These are phyloP conservation scores for Styela plicata DNA, from an alignment of 23 tunicate species.

Conservation along the genomic window DNA sequence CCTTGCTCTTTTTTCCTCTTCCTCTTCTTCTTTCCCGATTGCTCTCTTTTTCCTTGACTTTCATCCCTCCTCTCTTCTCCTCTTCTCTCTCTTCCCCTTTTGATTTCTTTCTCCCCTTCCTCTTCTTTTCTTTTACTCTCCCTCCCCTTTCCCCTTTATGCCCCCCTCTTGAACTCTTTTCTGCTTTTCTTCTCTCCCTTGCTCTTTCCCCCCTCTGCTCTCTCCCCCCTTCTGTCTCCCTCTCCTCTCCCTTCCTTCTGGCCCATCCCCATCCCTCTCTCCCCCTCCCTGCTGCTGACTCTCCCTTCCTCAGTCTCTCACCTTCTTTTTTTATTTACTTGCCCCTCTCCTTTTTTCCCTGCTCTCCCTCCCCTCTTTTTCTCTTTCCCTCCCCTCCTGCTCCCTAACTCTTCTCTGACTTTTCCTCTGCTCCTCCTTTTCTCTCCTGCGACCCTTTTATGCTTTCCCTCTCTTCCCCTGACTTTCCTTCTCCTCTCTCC, in stretches of 20 bases:
- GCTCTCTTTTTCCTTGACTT: too few species aligned
- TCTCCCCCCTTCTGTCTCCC: not conserved
- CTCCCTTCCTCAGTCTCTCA: not conserved
- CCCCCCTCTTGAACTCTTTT: not conserved
- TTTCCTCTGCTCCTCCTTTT: too few species aligned
- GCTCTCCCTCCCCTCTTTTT: not conserved
- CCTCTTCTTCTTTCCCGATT: too few species aligned
- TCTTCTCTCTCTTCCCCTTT: not conserved
- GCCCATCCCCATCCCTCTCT: not conserved
- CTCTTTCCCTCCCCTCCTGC: not conserved
- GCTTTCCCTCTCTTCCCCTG: too few species aligned
- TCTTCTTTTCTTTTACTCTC: not conserved
- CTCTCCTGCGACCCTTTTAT: too few species aligned
- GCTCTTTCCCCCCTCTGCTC: not conserved
- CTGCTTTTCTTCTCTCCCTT: not conserved
- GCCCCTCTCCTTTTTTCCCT: not conserved
- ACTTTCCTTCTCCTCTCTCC: too few species aligned
- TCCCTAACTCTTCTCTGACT: not conserved
- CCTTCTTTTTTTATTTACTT: not conserved
- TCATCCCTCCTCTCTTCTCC: not conserved
- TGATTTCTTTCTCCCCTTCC: not conserved
- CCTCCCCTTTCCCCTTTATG: not conserved
- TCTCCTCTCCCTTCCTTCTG: not conserved
- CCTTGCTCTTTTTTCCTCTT: too few species aligned
- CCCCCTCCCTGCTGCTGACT: not conserved